phyloP scores from a whole-genome alignment of 2,888 invertebrate genomes.

The Ptilodon capucinus region DNA sequence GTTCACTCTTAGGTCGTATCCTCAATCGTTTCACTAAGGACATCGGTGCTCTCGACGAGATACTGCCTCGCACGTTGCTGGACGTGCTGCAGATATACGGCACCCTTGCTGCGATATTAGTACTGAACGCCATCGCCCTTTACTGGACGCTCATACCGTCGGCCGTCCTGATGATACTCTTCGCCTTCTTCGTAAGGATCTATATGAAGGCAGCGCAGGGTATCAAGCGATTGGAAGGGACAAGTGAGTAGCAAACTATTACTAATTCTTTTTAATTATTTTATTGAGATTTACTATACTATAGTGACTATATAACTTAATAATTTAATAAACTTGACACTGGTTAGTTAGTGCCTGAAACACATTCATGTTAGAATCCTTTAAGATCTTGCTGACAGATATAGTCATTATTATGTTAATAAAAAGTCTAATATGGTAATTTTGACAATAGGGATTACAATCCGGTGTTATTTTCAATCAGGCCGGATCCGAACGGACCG shows the following conservation, averaged over 20 bases:
- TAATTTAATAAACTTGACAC: too few species aligned
- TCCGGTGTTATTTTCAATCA: too few species aligned
- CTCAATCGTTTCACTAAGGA: constrained; percentile 92
- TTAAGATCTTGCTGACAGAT: too few species aligned
- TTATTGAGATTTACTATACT: too few species aligned
- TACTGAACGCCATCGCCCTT: constrained; percentile 84
- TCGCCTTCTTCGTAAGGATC: constrained; percentile 82
- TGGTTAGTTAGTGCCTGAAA: too few species aligned
- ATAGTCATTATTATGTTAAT: too few species aligned
- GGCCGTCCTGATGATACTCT: constrained; percentile 78
- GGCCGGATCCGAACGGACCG: too few species aligned
- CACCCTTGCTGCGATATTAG: constrained; percentile 79
- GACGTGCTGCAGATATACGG: constrained; percentile 84
- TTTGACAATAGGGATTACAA: too few species aligned
- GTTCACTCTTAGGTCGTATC: constrained; percentile 82
- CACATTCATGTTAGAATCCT: too few species aligned
- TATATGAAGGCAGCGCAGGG: constrained; percentile 87
- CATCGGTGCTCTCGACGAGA: constrained; percentile 90
- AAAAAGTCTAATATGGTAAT: too few species aligned
- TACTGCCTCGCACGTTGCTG: constrained; percentile 86
- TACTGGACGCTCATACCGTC: constrained; percentile 84
- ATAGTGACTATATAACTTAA: too few species aligned
- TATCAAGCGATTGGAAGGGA: constrained; percentile 85
- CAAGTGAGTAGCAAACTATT: constrained; percentile 68
- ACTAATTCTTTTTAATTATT: too few species aligned